Conservation (phyloP, 2,888 invertebrate species). For the Seira musarum region DNA sequence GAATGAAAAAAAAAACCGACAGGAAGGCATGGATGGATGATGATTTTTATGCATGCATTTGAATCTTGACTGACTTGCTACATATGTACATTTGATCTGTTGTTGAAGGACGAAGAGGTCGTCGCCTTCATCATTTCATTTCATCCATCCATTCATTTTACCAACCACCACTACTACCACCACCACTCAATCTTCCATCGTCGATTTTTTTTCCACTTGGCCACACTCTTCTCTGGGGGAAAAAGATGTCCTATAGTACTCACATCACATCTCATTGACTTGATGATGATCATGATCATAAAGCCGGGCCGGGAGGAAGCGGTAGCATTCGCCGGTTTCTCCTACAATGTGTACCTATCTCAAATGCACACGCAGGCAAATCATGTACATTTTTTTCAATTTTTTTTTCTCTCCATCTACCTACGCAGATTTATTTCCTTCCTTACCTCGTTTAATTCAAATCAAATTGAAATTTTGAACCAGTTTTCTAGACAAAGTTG, state of each 20-base stretch:
- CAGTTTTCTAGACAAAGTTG: not conserved
- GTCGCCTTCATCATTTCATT: not conserved
- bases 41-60: no score
- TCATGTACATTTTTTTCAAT: conserved; percentile 4
- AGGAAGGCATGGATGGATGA: no score
- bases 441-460: no score
- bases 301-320: conserved; percentile 10
- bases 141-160: not conserved
- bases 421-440: not conserved
- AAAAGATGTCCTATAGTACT: not conserved
- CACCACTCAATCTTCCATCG: no score
- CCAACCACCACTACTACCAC: no score
- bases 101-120: conserved; percentile 8
- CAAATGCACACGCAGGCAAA: not conserved
- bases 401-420: not conserved
- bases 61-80: no score
- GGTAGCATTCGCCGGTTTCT: conserved; percentile 3
- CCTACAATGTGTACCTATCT: not conserved
- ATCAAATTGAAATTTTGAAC: not conserved
- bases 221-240: not conserved
- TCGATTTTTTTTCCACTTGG: not conserved
- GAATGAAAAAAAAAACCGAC: no score
- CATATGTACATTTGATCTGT: not conserved
- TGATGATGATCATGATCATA: no score
- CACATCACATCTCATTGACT: no score